Percentiles rank a stretch among this genome's conserved stretches.
Evolutionary conservation across 2,888 invertebrate species (phyloP).

Genomic region (Drosophila falleni): DNA sequence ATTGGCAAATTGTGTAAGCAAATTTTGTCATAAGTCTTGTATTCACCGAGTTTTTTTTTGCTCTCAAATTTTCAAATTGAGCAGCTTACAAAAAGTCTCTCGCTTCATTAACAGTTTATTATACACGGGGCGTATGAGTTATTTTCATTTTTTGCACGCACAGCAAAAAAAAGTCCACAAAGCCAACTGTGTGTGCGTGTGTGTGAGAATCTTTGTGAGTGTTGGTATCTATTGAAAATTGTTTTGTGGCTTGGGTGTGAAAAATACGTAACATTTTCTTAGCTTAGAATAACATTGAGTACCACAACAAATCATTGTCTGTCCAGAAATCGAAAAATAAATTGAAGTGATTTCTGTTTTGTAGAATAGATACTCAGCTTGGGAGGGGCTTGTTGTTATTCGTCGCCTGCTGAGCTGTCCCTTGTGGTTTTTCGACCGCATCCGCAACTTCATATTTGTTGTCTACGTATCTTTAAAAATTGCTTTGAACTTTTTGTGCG

Average conservation of each 20-base stretch:
- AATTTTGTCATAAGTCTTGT: slow-evolving; percentile 36
- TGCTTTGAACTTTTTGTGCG: slow-evolving; percentile 63
- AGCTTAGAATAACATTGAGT: slow-evolving; percentile 38
- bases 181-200: slow-evolving; percentile 7
- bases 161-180: slow-evolving; percentile 30
- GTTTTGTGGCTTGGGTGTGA: slow-evolving; percentile 54
- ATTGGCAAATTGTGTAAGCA: slow-evolving; percentile 38
- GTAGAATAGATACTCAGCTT: slow-evolving; percentile 2
- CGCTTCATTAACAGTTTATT: slow-evolving; percentile 52
- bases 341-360: slow-evolving; percentile 73
- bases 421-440: slow-evolving; percentile 46
- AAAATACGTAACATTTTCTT: slow-evolving; percentile 54
- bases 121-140: slow-evolving; percentile 38
- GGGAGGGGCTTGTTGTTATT: slow-evolving; percentile 7
- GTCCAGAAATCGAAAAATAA: slow-evolving; percentile 73
- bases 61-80: slow-evolving; percentile 30
- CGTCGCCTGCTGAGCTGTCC: slow-evolving; percentile 33
- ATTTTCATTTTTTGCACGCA: slow-evolving; percentile 38
- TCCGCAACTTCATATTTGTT: slow-evolving; percentile 33
- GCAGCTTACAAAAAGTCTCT: slow-evolving; percentile 13
- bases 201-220: slow-evolving; percentile 9
- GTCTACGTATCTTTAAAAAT: slow-evolving; percentile 64
- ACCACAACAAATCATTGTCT: slow-evolving; percentile 64
- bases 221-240: slow-evolving; percentile 33
- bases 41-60: neutral